Evolutionary conservation across 2,888 invertebrate genomes (phyloP).

Genomic region (Diploptera punctata): DNA sequence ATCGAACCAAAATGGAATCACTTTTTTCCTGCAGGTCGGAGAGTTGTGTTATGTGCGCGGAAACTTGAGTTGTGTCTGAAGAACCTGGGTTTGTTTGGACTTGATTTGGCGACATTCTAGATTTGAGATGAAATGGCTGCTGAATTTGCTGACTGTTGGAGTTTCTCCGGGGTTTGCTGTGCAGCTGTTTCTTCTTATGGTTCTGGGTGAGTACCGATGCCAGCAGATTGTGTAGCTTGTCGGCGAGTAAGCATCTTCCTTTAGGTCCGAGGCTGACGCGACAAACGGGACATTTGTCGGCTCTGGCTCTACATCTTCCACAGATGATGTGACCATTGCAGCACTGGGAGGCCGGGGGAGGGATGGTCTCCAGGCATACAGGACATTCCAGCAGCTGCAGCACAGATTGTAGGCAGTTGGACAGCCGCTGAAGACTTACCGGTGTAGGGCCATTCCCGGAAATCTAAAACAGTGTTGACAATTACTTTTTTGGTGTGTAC

Average conservation of each 20-base stretch:
- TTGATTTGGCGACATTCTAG: too few species aligned
- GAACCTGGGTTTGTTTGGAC: too few species aligned
- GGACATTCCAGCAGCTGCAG: conserved; percentile 60
- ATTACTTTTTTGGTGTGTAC: too few species aligned
- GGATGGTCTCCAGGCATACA: conserved; percentile 57
- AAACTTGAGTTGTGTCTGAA: too few species aligned
- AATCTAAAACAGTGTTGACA: conserved; percentile 26
- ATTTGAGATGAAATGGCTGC: too few species aligned
- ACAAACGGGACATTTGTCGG: conserved; percentile 58
- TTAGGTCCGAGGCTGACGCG: conserved; percentile 56
- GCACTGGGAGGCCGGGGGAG: conserved; percentile 58
- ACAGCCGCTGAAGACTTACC: conserved; percentile 56
- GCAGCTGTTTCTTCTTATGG: background rate
- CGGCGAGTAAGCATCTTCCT: conserved; percentile 58
- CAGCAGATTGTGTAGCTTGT: conserved; percentile 51
- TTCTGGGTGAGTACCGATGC: background rate
- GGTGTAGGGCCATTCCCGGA: conserved; percentile 43
- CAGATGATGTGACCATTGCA: conserved; percentile 59
- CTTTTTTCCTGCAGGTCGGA: too few species aligned
- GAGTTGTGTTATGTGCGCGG: too few species aligned
- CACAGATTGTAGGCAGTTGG: conserved; percentile 57
- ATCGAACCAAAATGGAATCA: background rate
- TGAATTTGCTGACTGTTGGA: too few species aligned
- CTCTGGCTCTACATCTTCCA: conserved; percentile 56
- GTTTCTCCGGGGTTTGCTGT: too few species aligned